Conservation (phyloP, 2,113 vertebrate species). For the Cygnus buccinator region DNA sequence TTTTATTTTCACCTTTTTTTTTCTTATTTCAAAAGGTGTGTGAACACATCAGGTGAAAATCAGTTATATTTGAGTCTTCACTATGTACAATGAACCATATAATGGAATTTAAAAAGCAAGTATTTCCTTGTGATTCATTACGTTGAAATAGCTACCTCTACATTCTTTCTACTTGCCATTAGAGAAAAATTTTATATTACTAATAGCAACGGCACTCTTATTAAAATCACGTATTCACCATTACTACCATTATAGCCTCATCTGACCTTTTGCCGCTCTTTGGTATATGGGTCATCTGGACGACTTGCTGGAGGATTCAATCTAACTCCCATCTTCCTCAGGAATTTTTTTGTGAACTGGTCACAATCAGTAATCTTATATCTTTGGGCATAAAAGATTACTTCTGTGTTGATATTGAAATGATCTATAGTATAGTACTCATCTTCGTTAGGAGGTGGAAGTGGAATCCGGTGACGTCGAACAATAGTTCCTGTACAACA, state of each 20-base stretch:
- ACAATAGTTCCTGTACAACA: slow-evolving; percentile 83
- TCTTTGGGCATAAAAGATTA: slow-evolving; percentile 83
- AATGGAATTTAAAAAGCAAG: not conserved
- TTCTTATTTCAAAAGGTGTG: not conserved
- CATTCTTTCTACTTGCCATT: not conserved
- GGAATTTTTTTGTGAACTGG: slow-evolving; percentile 86
- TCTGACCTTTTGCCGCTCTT: slow-evolving; percentile 78
- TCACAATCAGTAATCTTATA: slow-evolving; percentile 89
- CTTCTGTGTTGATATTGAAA: slow-evolving; percentile 88
- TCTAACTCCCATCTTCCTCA: slow-evolving; percentile 84
- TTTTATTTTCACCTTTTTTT: not conserved
- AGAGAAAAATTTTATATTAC: not conserved
- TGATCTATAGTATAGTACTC: slow-evolving; percentile 86
- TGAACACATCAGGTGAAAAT: slow-evolving; percentile 8
- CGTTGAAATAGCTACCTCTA: not conserved
- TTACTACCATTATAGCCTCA: not conserved
- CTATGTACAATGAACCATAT: not conserved
- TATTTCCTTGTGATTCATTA: slow-evolving; percentile 12
- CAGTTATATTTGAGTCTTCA: not conserved
- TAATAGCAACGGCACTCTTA: not conserved
- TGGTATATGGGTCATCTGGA: slow-evolving; percentile 86
- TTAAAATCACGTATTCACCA: not conserved
- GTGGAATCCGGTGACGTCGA: slow-evolving; percentile 85
- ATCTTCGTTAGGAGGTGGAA: slow-evolving; percentile 87
- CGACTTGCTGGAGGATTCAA: slow-evolving; percentile 71